A percentile compares a stretch with the other conserved stretches of the same genome.
Conservation (phyloP, 2,888 invertebrate genomes). For the Rhorus exstirpatorius region DNA sequence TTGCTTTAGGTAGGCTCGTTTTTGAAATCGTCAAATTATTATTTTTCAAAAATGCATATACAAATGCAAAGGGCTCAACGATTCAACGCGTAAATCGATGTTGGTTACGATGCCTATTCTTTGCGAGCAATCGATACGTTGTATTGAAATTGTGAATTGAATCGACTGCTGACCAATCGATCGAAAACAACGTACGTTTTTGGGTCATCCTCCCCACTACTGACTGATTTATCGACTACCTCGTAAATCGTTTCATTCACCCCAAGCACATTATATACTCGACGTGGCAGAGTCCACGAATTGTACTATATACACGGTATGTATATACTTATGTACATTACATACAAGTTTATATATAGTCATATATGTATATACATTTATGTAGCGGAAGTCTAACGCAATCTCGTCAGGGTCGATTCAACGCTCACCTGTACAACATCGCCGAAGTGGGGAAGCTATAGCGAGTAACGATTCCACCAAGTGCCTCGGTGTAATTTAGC, state of each 20-base stretch:
- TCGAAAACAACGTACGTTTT: slow-evolving; percentile 41
- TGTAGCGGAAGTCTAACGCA: slow-evolving; percentile 40
- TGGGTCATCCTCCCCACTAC: slow-evolving; percentile 1
- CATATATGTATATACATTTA: not conserved
- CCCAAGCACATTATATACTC: not conserved
- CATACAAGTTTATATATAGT: not conserved
- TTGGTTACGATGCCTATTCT: too few species aligned
- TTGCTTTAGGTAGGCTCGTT: too few species aligned
- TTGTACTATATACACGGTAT: too few species aligned
- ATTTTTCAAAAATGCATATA: too few species aligned
- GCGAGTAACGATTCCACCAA: slow-evolving; percentile 62
- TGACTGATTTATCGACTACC: slow-evolving; percentile 59
- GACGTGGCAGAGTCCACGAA: not conserved
- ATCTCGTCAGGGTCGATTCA: slow-evolving; percentile 64
- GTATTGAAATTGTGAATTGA: slow-evolving; percentile 39
- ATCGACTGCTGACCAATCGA: slow-evolving; percentile 52
- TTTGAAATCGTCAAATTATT: too few species aligned
- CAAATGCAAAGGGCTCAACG: too few species aligned
- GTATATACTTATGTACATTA: too few species aligned
- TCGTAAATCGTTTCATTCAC: slow-evolving; percentile 59
- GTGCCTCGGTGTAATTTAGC: slow-evolving; percentile 62
- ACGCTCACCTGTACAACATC: slow-evolving; percentile 62
- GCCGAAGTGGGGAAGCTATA: slow-evolving; percentile 16
- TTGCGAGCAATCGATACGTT: too few species aligned
- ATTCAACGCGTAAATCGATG: too few species aligned